Conservation (phyloP, 2,888 invertebrate species). For the Leptopterna dolabrata region DNA sequence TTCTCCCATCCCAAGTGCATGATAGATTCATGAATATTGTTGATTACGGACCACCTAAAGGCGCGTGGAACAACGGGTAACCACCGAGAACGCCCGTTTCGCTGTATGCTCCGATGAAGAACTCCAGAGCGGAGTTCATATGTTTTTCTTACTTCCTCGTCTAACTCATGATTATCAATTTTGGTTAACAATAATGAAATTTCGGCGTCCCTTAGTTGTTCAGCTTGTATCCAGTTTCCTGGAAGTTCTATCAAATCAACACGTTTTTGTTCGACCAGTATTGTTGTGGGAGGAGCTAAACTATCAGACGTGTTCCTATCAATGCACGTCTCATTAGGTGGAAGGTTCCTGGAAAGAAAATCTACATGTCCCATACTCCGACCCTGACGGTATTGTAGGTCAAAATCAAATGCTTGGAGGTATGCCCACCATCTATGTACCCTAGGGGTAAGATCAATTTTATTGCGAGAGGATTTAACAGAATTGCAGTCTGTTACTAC, state of each 20-base stretch:
- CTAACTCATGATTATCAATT: background rate
- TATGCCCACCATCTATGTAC: slow-evolving; percentile 65
- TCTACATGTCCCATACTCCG: slow-evolving; percentile 62
- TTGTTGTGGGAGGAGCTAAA: too few species aligned
- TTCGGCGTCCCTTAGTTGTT: background rate
- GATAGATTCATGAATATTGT: slow-evolving; percentile 54
- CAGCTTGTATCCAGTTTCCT: too few species aligned
- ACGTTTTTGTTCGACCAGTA: background rate
- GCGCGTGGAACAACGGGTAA: slow-evolving; percentile 44
- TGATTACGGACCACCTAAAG: slow-evolving; percentile 63
- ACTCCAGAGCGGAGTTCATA: slow-evolving; percentile 55
- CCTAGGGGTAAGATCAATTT: slow-evolving; percentile 63
- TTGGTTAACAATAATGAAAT: background rate
- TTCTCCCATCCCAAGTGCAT: slow-evolving; percentile 14
- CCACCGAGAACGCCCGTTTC: slow-evolving; percentile 50
- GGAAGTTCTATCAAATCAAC: background rate
- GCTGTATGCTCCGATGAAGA: slow-evolving; percentile 60
- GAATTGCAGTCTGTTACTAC: slow-evolving; percentile 65
- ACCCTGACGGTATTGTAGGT: slow-evolving; percentile 62
- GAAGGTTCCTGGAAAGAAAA: slow-evolving; percentile 57
- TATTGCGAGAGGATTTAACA: slow-evolving; percentile 62
- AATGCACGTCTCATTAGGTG: background rate
- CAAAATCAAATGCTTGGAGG: slow-evolving; percentile 62
- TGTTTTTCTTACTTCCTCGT: slow-evolving; percentile 9
- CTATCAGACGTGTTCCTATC: too few species aligned